A percentile compares a stretch with the other conserved stretches of the same genome.
Conservation (phyloP, 2,888 invertebrate species). For the Erynnis tages region DNA sequence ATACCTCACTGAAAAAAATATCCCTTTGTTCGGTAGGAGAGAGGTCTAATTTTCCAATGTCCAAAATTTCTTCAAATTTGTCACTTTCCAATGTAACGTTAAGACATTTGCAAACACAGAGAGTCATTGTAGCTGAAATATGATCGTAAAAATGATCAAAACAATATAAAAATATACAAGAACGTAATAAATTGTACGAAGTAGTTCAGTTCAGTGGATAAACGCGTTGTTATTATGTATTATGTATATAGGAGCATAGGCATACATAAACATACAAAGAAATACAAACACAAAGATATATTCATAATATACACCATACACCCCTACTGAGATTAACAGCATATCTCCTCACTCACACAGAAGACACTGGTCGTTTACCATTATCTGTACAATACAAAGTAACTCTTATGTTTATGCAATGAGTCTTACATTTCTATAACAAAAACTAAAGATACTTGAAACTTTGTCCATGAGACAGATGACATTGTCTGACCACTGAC, state of each 20-base stretch:
- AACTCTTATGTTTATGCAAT: too few species aligned
- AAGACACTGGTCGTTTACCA: too few species aligned
- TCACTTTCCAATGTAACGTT: slow-evolving; percentile 86
- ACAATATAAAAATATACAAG: slow-evolving; percentile 60
- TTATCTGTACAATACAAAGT: too few species aligned
- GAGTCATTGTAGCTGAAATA: slow-evolving; percentile 70
- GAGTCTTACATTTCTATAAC: too few species aligned
- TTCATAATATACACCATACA: slow-evolving; percentile 32
- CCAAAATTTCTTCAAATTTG: slow-evolving; percentile 79
- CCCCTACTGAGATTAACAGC: slow-evolving; percentile 31
- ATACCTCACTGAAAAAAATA: slow-evolving; percentile 85
- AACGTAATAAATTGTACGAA: slow-evolving; percentile 53
- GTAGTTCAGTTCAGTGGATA: slow-evolving; percentile 45
- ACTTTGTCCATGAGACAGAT: too few species aligned
- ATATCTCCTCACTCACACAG: too few species aligned
- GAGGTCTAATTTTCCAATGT: slow-evolving; percentile 80
- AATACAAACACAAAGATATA: too few species aligned
- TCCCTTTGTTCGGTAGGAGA: slow-evolving; percentile 82
- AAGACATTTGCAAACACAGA: slow-evolving; percentile 87
- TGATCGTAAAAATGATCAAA: slow-evolving; percentile 44
- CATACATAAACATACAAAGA: slow-evolving; percentile 25
- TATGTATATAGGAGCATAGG: slow-evolving; percentile 28
- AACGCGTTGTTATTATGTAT: slow-evolving; percentile 44
- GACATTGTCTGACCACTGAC: too few species aligned
- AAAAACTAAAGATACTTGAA: too few species aligned